These are phyloP conservation scores for Microtus montanus DNA, from an alignment of 2,113 vertebrate genomes.

Conservation along the genomic window DNA sequence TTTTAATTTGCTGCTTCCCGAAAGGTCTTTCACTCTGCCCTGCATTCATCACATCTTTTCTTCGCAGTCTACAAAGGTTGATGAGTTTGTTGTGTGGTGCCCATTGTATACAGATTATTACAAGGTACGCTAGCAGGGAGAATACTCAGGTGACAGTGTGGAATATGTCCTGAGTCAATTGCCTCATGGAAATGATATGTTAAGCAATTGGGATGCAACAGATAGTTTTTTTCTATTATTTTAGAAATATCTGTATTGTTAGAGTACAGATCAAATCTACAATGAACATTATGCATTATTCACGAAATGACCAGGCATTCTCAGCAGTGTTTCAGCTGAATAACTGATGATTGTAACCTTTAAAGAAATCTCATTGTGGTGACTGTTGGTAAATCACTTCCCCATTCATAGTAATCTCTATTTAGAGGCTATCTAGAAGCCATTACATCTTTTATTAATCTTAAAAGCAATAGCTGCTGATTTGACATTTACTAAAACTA, in stretches of 20 bases:
- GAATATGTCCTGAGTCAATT: constrained; percentile 86
- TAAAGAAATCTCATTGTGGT: constrained; percentile 89
- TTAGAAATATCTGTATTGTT: constrained; percentile 86
- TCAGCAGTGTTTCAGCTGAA: constrained; percentile 89
- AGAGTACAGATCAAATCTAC: constrained; percentile 85
- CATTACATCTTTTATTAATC: constrained; percentile 88
- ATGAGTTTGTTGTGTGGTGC: constrained; percentile 84
- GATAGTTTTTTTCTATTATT: constrained; percentile 86
- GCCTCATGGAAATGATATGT: constrained; percentile 86
- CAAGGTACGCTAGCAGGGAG: constrained; percentile 80
- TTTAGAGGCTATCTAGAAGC: constrained; percentile 86
- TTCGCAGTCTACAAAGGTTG: constrained; percentile 82
- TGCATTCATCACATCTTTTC: constrained; percentile 80
- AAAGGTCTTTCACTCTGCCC: constrained; percentile 77
- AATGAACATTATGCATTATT: constrained; percentile 87
- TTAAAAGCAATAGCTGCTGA: constrained; percentile 85
- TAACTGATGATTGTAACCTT: constrained; percentile 94
- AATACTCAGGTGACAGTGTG: constrained; percentile 76
- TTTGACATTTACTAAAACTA: constrained; percentile 87
- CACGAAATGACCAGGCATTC: constrained; percentile 86
- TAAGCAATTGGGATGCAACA: constrained; percentile 83
- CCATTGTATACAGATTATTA: constrained; percentile 81
- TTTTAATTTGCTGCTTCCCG: constrained; percentile 81
- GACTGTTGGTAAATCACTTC: constrained; percentile 89
- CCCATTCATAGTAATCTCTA: constrained; percentile 88